Evolutionary conservation across 2,888 invertebrate genomes (phyloP), one percentile per base, ranked within the genome.

Genomic region (Netelia fuscicornis): DNA sequence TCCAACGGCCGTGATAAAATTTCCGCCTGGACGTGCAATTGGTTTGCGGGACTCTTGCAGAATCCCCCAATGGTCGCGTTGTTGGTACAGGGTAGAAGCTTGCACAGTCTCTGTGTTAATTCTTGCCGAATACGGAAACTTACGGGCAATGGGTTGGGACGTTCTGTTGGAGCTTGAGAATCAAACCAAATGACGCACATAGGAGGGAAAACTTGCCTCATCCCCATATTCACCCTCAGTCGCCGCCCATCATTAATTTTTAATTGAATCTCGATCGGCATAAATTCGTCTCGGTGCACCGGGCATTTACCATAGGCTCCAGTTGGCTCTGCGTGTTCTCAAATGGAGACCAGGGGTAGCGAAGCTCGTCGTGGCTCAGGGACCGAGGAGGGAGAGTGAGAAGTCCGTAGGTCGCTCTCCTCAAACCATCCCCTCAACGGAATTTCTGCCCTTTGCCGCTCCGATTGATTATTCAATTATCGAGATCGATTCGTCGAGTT

Each of bases 401-500:
- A 82, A 79, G 70, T 82, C 81, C 30, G 76, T 56, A 48, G 72
- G 70, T 71, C 74, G 65, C 70, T 82, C 74, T 54, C 20, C 54
- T 20, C 58, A 8, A 17, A n/a, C 30, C 13, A 62, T 54, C 70
- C n/a, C 17, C 58, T 72, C 67, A 25, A n/a, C 13, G 70, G 37
- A 11, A 30, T 82, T 67, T n/a, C 60, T 56, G 67, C 76, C 80
- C 77, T 81, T 81, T 80, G 80, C 82, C 71, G 86, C 75, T 89
- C 87, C 89, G 89, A 91, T 92, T 91, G 91, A 92, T 92, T 91
- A 92, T 92, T 92, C 91, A 91, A 92, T 93, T 92, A 92, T 90
- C 90, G 89, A 92, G 91, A 92, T 92, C 91, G 91, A 91, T 91
- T 92, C 91, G 79, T 72, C 71, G 85, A 72, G 67, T 80, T 87